Percentiles rank a stretch among this genome's conserved stretches.
These are phyloP conservation scores for Neomorphus geoffroyi DNA, from an alignment of 2,797 vertebrate species.

Conservation along the genomic window DNA sequence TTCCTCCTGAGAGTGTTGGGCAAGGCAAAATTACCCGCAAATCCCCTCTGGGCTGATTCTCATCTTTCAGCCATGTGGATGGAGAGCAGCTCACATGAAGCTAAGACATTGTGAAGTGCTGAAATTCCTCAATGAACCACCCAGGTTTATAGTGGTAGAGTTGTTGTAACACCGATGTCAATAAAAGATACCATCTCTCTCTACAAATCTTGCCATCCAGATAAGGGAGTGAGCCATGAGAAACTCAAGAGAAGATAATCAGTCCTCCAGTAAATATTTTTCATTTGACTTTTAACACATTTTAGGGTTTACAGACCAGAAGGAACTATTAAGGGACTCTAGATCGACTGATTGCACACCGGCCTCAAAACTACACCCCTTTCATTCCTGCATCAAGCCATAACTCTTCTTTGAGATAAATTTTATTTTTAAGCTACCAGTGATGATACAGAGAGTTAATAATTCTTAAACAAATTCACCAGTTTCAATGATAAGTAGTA, in stretches of 20 bases:
- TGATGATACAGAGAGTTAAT: not conserved
- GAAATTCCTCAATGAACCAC: conserved; percentile 54
- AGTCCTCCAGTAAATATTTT: not conserved
- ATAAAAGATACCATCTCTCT: conserved; percentile 52
- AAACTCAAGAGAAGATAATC: conserved; percentile 45
- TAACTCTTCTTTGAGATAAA: not conserved
- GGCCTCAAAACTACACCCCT: not conserved
- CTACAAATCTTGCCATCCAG: conserved; percentile 38
- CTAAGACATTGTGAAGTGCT: not conserved
- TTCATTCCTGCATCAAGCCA: not conserved
- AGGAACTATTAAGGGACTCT: not conserved
- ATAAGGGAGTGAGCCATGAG: conserved; percentile 31
- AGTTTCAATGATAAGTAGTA: not conserved
- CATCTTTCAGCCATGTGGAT: not conserved
- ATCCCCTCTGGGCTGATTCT: conserved; percentile 11
- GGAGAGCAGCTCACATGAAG: not conserved
- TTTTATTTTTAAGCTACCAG: not conserved
- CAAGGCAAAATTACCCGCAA: not conserved
- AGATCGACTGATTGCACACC: accelerated
- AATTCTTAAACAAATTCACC: not conserved
- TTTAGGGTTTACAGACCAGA: not conserved
- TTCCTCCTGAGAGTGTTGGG: not conserved
- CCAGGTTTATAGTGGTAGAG: conserved; percentile 11
- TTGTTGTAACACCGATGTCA: not conserved
- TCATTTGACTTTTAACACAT: conserved; percentile 1